phyloP scores from a whole-genome alignment of 1,140 invertebrate genomes.

The Atta colombica region DNA sequence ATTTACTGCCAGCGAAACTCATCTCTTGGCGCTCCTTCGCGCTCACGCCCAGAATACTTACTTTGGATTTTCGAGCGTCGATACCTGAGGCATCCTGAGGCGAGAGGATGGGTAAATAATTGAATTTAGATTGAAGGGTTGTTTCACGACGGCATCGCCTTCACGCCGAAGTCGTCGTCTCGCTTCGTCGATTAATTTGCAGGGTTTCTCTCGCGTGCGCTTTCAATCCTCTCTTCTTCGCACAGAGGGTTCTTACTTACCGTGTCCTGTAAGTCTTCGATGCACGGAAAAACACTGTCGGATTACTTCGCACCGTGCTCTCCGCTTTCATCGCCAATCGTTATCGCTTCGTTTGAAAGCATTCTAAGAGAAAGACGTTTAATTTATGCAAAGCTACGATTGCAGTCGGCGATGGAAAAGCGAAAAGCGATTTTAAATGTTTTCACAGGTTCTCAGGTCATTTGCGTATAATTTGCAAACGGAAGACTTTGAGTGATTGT shows the following conservation, averaged over 20 bases:
- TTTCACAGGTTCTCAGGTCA: conserved; percentile 2
- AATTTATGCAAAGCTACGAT: conserved; percentile 49
- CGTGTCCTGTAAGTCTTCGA: conserved; percentile 82
- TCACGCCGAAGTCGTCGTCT: conserved; percentile 67
- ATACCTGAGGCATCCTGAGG: conserved; percentile 43
- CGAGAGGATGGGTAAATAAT: conserved; percentile 78
- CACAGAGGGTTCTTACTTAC: conserved; percentile 68
- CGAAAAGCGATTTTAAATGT: conserved; percentile 36
- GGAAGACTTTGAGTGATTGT: background rate
- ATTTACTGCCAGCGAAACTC: conserved; percentile 40
- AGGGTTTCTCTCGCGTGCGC: conserved; percentile 78
- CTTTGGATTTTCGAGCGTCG: conserved; percentile 77
- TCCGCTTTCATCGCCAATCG: background rate
- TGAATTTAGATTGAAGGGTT: conserved; percentile 85
- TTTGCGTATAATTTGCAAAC: conserved; percentile 30
- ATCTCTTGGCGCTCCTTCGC: conserved; percentile 13
- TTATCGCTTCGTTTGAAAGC: conserved; percentile 11
- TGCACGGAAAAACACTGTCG: conserved; percentile 76
- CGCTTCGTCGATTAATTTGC: conserved; percentile 84
- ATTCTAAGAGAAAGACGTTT: conserved; percentile 11
- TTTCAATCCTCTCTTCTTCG: conserved; percentile 38
- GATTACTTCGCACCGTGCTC: conserved; percentile 68
- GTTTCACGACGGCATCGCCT: conserved; percentile 72
- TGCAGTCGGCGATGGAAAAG: conserved; percentile 1
- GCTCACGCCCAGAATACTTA: conserved; percentile 40